phyloP scores from a whole-genome alignment of 2,113 vertebrate species.

The Pipa parva region DNA sequence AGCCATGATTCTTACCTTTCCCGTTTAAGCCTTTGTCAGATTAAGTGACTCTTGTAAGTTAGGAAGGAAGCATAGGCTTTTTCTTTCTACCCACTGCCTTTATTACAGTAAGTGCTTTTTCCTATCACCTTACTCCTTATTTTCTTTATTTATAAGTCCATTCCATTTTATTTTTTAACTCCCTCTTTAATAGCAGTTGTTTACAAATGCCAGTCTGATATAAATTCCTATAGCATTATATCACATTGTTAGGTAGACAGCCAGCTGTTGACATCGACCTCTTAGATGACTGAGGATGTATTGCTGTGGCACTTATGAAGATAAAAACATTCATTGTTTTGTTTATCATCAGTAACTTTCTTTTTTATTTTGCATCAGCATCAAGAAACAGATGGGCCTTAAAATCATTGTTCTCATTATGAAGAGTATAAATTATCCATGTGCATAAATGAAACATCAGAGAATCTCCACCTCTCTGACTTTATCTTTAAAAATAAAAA shows the following conservation, averaged over 20 bases:
- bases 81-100: too few species aligned
- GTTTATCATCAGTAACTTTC: slow-evolving; percentile 32
- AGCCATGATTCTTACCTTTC: too few species aligned
- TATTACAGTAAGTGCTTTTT: too few species aligned
- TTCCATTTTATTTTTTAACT: too few species aligned
- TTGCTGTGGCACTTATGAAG: slow-evolving; percentile 36
- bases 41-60: too few species aligned
- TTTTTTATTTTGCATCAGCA: slow-evolving; percentile 33
- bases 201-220: neutral
- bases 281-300: slow-evolving; percentile 12
- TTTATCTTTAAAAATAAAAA: slow-evolving; percentile 34
- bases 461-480: slow-evolving; percentile 21
- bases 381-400: slow-evolving; percentile 34
- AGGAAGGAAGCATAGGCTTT: too few species aligned
- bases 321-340: slow-evolving; percentile 36
- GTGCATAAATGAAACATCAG: slow-evolving; percentile 29
- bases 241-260: slow-evolving; percentile 20
- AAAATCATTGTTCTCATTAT: slow-evolving; percentile 30
- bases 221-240: slow-evolving; percentile 4
- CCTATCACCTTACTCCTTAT: too few species aligned
- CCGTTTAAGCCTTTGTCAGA: too few species aligned
- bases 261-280: slow-evolving; percentile 36
- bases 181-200: too few species aligned
- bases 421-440: slow-evolving; percentile 25
- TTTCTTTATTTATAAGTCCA: too few species aligned